A percentile compares a stretch with the other conserved stretches of the same genome.
Evolutionary conservation across 2,888 invertebrate genomes (phyloP).

Genomic region (Dryobotodes eremita): DNA sequence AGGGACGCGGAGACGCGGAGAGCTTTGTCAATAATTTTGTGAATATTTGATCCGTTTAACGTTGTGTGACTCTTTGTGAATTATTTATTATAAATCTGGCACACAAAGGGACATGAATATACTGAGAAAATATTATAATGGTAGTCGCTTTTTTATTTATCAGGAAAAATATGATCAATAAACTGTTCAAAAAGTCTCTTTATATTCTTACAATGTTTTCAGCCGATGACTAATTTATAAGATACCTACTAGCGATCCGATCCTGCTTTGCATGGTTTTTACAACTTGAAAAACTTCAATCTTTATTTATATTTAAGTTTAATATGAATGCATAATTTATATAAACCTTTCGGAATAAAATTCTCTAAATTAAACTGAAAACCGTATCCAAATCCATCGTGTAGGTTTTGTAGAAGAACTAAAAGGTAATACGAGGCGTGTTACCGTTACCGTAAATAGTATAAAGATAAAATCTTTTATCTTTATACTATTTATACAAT

Average conservation of each 20-base stretch:
- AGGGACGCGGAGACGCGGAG: background rate
- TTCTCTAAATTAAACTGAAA: background rate
- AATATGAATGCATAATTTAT: background rate
- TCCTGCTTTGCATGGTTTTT: background rate
- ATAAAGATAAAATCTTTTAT: too few species aligned
- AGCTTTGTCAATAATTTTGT: conserved; percentile 34
- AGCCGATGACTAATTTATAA: background rate
- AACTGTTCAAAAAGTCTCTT: background rate
- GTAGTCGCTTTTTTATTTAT: background rate
- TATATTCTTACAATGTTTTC: background rate
- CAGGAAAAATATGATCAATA: background rate
- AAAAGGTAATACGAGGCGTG: too few species aligned
- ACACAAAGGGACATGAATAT: background rate
- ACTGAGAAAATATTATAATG: background rate
- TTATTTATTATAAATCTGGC: conserved; percentile 37
- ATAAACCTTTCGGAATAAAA: background rate
- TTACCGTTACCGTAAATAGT: too few species aligned
- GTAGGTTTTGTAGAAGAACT: background rate
- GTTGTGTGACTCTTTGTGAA: conserved; percentile 23
- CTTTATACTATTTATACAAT: background rate
- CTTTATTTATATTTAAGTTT: background rate
- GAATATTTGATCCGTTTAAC: conserved; percentile 45
- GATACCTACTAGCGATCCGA: background rate
- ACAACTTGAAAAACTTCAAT: background rate
- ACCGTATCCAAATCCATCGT: background rate